phyloP scores from a whole-genome alignment of 2,797 vertebrate species.

The Coreius guichenoti region DNA sequence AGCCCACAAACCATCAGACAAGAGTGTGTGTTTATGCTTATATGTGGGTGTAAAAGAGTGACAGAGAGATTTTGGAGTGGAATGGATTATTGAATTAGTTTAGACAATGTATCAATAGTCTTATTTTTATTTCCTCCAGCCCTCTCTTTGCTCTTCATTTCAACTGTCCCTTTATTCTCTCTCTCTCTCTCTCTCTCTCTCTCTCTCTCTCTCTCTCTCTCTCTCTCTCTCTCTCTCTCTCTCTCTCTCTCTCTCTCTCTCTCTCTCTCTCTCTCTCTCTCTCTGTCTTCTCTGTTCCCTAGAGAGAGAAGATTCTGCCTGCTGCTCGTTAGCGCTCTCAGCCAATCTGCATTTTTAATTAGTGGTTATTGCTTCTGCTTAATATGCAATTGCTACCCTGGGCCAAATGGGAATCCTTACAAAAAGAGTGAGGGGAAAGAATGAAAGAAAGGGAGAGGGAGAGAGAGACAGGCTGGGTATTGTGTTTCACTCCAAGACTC shows the following conservation, averaged over 20 bases:
- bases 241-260: neutral
- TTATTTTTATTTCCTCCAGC: slow-evolving; percentile 70
- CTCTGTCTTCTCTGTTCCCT: slow-evolving; percentile 64
- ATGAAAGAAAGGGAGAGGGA: slow-evolving; percentile 61
- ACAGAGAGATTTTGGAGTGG: slow-evolving; percentile 26
- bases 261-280: slow-evolving; percentile 11
- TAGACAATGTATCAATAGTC: slow-evolving; percentile 71
- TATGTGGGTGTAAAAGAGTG: slow-evolving; percentile 43
- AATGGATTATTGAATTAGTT: slow-evolving; percentile 68
- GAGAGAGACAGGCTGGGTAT: slow-evolving; percentile 81
- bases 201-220: slow-evolving; percentile 25
- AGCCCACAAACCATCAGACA: slow-evolving; percentile 64
- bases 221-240: slow-evolving; percentile 7
- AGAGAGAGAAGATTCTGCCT: slow-evolving; percentile 82
- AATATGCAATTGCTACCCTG: slow-evolving; percentile 86
- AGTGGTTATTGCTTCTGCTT: slow-evolving; percentile 88
- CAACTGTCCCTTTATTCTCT: slow-evolving; percentile 64
- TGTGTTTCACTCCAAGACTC: slow-evolving; percentile 85
- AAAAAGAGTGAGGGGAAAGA: slow-evolving; percentile 65
- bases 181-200: slow-evolving; percentile 10
- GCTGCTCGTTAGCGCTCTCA: slow-evolving; percentile 86
- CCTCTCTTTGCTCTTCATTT: slow-evolving; percentile 81
- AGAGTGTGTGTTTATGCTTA: slow-evolving; percentile 18
- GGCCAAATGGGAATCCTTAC: slow-evolving; percentile 86
- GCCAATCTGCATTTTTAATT: slow-evolving; percentile 90